These are phyloP conservation scores for Chitala chitala DNA, from an alignment of 2,113 vertebrate species.

Conservation along the genomic window DNA sequence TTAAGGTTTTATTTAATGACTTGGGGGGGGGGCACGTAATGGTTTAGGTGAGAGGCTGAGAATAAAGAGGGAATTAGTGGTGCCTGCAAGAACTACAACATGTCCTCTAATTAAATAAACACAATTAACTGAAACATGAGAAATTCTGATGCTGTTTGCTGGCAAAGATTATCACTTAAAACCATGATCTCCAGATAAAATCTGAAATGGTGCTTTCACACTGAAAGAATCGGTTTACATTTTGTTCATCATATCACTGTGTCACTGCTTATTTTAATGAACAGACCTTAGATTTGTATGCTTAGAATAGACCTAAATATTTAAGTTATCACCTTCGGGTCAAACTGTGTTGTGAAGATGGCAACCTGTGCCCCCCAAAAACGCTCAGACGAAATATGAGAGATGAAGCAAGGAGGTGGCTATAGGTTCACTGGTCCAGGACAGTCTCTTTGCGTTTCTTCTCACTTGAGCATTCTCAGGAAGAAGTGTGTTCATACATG, in stretches of 20 bases:
- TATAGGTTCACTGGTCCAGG: too few relatives aligned
- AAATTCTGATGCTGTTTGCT: neutral
- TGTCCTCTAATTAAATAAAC: neutral
- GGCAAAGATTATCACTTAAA: neutral
- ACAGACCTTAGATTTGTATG: neutral
- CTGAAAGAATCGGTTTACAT: neutral
- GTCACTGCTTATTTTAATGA: neutral
- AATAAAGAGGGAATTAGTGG: neutral
- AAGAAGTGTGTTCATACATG: neutral
- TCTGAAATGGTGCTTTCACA: neutral
- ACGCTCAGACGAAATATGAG: too few relatives aligned
- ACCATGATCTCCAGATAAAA: neutral
- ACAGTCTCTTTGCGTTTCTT: too few relatives aligned
- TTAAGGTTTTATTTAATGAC: conserved; percentile 6
- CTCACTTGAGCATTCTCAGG: too few relatives aligned
- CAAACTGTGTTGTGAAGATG: too few relatives aligned
- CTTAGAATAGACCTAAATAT: conserved; percentile 2
- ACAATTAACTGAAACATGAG: neutral
- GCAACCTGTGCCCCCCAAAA: too few relatives aligned
- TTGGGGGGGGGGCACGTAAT: neutral
- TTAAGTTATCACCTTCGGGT: neutral
- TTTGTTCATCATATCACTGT: neutral
- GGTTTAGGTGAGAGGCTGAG: conserved; percentile 27
- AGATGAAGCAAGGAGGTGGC: too few relatives aligned
- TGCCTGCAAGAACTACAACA: neutral